Evolutionary conservation across 2,888 invertebrate genomes (phyloP).

Genomic region (Himalopsyche tibetana): DNA sequence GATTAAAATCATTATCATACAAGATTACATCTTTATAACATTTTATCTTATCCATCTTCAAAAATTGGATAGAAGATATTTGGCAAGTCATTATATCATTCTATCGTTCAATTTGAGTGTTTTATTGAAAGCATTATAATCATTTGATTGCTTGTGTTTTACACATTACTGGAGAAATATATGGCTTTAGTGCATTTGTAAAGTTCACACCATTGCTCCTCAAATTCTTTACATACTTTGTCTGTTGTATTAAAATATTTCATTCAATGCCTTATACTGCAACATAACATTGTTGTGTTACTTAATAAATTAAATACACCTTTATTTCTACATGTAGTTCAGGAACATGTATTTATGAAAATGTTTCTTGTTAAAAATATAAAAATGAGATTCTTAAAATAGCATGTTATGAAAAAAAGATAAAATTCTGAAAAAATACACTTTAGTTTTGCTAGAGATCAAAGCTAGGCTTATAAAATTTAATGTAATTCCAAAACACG

Average conservation of each 20-base stretch:
- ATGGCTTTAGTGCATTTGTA: not conserved
- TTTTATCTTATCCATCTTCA: not conserved
- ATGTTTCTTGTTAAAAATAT: not conserved
- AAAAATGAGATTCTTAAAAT: too few relatives aligned
- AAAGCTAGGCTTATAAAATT: not conserved
- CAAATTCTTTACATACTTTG: not conserved
- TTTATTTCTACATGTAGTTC: not conserved
- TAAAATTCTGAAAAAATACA: not conserved
- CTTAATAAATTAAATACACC: not conserved
- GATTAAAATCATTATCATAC: not conserved
- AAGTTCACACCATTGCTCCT: not conserved
- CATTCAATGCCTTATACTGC: not conserved
- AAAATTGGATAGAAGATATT: not conserved
- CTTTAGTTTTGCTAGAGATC: not conserved
- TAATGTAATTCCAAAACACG: too few relatives aligned
- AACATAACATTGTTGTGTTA: not conserved
- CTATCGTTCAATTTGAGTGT: not conserved
- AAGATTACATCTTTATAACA: conserved; percentile 10
- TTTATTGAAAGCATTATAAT: not conserved
- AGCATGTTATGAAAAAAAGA: not conserved
- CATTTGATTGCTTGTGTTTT: not conserved
- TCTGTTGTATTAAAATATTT: not conserved
- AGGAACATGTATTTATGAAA: not conserved
- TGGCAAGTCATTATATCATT: not conserved
- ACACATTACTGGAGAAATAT: not conserved